Base-by-base conservation (phyloP, 1,140 invertebrate species). In the Pachypeltis micranthus region DNA sequence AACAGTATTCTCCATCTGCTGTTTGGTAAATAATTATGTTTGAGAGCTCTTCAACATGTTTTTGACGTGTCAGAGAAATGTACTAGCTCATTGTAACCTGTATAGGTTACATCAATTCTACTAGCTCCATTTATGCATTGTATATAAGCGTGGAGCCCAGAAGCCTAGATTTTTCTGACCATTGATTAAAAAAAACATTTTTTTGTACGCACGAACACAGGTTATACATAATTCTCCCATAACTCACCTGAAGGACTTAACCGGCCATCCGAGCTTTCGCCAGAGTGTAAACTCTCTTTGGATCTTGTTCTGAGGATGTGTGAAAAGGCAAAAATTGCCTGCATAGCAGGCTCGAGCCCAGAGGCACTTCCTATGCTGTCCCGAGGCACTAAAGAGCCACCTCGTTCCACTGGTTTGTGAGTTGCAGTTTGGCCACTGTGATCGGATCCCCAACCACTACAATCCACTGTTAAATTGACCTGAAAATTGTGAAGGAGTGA, bases 381-480 rank as follows among this genome's bases (percentile, higher is more conserved):
- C 4, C 69, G 57, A 28, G 67, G 66, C 54, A 61, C 61, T 23
- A 64, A 44, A 7, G 67, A 57, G 14, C 63, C 59, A 24, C 14
- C 27, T 14, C 62, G 31, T 21, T 63, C 65, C 19, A 62, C 21
- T 23, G 58, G 51, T 26, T 14, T 61, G 60, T 29, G 58, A 60
- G 7, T 57, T 23, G 23, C 51, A n/a, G 25, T 51, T 56, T 3
- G 63, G 65, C 0, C 64, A 62, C 7, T 57, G 68, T 19, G 59
- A 54, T 21, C 44, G 56, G 44, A 29, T 31, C 60, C 60, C 54
- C 62, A 63, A 2, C 70, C 71, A 1, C 68, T 69, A 66, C 73
- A 74, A 67, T 75, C 74, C 16, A 74, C 70, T n/a, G 72, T 74
- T 58, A 74, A 65, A 63, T 73, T 74, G 34, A 74, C 74, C 73